These are phyloP conservation scores for Sylvia atricapilla DNA, from an alignment of 2,113 vertebrate species.

Conservation along the genomic window DNA sequence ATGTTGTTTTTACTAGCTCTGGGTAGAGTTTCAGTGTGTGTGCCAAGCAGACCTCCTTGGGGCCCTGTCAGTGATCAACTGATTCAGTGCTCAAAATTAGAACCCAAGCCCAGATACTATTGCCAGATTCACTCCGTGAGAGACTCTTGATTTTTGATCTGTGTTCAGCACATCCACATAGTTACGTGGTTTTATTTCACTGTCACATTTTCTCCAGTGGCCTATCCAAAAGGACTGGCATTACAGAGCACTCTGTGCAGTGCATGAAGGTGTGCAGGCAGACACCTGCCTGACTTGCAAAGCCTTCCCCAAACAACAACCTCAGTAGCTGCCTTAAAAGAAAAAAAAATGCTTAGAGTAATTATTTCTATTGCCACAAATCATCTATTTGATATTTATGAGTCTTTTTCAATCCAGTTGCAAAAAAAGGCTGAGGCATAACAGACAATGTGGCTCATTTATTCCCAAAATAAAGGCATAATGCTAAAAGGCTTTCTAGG, in stretches of 20 bases:
- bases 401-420: background rate
- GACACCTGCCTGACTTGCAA: background rate
- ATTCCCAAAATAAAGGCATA: background rate
- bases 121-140: background rate
- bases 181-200: background rate
- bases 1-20: constrained; percentile 55
- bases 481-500: background rate
- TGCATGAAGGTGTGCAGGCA: background rate
- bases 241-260: background rate
- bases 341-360: background rate
- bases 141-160: background rate
- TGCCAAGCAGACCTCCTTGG: constrained; percentile 9
- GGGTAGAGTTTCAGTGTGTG: constrained; percentile 21
- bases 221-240: background rate
- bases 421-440: background rate
- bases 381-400: background rate
- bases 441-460: background rate
- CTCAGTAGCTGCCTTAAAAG: background rate
- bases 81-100: background rate
- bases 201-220: background rate
- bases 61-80: background rate
- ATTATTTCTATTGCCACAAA: background rate
- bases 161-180: background rate
- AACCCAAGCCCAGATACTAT: background rate
- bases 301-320: background rate